phyloP scores from a whole-genome alignment of 2,113 vertebrate species.

The Nerophis lumbriciformis region DNA sequence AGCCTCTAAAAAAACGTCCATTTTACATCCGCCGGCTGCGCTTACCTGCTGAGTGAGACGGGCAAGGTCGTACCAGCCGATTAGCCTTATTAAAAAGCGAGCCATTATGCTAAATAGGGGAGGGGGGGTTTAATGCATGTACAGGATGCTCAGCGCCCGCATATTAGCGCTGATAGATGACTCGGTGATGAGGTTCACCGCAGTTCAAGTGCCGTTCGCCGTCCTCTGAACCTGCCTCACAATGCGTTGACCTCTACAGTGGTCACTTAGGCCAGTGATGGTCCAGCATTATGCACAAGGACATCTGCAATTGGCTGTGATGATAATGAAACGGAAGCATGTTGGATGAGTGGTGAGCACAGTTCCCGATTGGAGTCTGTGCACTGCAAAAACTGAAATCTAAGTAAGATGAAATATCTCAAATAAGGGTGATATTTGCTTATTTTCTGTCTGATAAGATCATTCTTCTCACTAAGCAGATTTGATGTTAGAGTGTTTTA shows the following conservation, averaged over 20 bases:
- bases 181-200: constrained; percentile 65
- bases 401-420: too few species aligned
- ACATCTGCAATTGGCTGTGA: constrained; percentile 12
- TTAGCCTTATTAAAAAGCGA: constrained; percentile 76
- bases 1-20: constrained; percentile 66
- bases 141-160: constrained; percentile 70
- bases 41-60: constrained; percentile 68
- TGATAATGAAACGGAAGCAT: constrained; percentile 4
- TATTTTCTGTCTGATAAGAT: too few species aligned
- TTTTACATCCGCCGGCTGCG: constrained; percentile 55
- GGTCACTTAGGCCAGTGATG: constrained; percentile 31
- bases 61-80: constrained; percentile 78
- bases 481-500: too few species aligned
- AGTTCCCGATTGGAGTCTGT: too few species aligned
- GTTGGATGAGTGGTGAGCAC: not conserved
- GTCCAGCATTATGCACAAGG: not conserved
- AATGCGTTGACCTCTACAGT: constrained; percentile 44
- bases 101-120: constrained; percentile 75
- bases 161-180: constrained; percentile 76
- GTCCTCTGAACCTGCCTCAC: constrained; percentile 44
- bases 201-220: constrained; percentile 43
- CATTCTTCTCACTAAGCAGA: too few species aligned
- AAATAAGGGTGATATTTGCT: too few species aligned
- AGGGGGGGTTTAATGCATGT: constrained; percentile 71
- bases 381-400: too few species aligned